A percentile compares a stretch with the other conserved stretches of the same genome.
These are phyloP conservation scores for Fukomys damarensis DNA, from an alignment of 2,113 vertebrate species.

Conservation along the genomic window DNA sequence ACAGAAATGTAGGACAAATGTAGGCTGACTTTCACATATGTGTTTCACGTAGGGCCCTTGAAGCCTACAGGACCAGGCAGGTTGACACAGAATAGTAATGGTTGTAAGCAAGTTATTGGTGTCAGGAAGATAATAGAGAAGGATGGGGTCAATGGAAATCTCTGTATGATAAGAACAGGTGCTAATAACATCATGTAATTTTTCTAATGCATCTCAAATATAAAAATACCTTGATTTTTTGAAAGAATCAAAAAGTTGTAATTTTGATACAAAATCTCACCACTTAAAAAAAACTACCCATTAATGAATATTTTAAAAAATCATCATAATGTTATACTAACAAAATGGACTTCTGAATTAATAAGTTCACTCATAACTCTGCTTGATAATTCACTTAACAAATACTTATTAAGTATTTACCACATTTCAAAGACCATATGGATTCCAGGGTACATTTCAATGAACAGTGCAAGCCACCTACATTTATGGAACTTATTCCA, in stretches of 20 bases:
- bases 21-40: background rate
- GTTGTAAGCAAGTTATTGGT: background rate
- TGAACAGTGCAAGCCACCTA: background rate
- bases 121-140: background rate
- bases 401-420: background rate
- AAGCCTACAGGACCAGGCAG: background rate
- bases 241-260: background rate
- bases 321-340: background rate
- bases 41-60: background rate
- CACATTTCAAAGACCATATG: background rate
- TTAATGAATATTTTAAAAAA: background rate
- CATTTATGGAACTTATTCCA: background rate
- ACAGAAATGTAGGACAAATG: background rate
- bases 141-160: background rate
- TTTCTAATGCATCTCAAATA: background rate
- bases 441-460: background rate
- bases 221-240: conserved; percentile 1
- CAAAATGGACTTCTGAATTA: conserved; percentile 49
- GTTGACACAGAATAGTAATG: background rate
- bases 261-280: conserved; percentile 6
- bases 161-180: background rate
- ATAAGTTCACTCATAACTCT: background rate
- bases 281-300: background rate
- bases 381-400: background rate
- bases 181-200: background rate